phyloP scores from a whole-genome alignment of 2,797 vertebrate genomes.

The Diplodus sargus region DNA sequence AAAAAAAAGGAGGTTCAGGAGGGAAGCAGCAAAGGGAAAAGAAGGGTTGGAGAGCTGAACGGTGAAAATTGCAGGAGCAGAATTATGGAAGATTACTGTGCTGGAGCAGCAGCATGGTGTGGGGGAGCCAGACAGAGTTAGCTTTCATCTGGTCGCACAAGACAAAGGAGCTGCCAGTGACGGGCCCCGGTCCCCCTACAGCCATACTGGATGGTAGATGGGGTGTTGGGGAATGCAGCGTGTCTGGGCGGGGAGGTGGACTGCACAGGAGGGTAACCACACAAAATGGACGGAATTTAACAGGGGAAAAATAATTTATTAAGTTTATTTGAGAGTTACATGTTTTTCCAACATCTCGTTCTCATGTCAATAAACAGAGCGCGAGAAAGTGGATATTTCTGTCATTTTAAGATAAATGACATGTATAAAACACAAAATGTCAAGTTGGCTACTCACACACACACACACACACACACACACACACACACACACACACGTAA shows the following conservation, averaged over 20 bases:
- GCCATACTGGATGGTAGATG: constrained; percentile 51
- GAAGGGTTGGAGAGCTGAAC: constrained; percentile 48
- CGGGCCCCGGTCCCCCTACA: constrained; percentile 38
- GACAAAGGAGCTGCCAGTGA: constrained; percentile 77
- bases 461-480: constrained; percentile 33
- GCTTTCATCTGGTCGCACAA: constrained; percentile 74
- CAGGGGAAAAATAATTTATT: not conserved
- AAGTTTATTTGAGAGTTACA: not conserved
- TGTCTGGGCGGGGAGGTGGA: not conserved
- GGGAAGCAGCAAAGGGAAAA: constrained; percentile 17
- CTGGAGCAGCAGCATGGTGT: constrained; percentile 73
- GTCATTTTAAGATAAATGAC: constrained; percentile 4
- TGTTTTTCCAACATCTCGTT: not conserved
- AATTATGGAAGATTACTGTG: constrained; percentile 80
- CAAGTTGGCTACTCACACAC: constrained; percentile 8
- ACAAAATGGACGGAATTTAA: not conserved
- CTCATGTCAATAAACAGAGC: not conserved
- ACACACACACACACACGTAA: constrained; percentile 54
- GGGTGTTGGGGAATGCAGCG: constrained; percentile 38
- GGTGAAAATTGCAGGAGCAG: constrained; percentile 72
- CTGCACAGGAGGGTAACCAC: not conserved
- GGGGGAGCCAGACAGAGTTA: constrained; percentile 59
- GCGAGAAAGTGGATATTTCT: not conserved
- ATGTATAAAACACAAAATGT: constrained; percentile 36
- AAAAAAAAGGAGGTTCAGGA: constrained; percentile 34